Evolutionary conservation across 1,140 invertebrate genomes (phyloP), one percentile per base, ranked within the genome.

Genomic region (Nixonia krombeini): DNA sequence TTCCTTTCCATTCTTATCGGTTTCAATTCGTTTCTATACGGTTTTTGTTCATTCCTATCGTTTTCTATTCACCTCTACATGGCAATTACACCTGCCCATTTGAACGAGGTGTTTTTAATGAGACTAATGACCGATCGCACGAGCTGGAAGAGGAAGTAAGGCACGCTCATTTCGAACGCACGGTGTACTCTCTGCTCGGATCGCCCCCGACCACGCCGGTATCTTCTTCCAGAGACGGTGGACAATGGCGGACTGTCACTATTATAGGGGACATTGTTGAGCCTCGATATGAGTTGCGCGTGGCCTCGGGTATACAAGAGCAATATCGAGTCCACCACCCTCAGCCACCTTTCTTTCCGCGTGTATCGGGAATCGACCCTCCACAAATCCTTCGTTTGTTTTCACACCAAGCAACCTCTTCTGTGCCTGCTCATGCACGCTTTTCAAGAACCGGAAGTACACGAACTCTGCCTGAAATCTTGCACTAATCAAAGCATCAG

Each of bases 241-340:
- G 21, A 63, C 69, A 67, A 71, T 71, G 41, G 50, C 16, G 21
- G 40, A 67, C 62, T 63, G 31, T 71, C 53, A 50, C 40, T 59
- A 67, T 71, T 63, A 56, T 63, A 18, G 47, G 38, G 40, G 45
- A 50, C 57, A 66, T 66, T 71, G 68, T 65, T 5, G 28, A 25
- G 21, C 21, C 18, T 49, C 52, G 52, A 64, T 64, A 64, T 64
- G 52, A 64, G 52, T 56, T 47, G 42, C 44, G 52, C 52, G 52
- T 64, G 51, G 61, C 61, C 61, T 28, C 17, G 52, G 61, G 61
- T 63, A 26, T 64, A 64, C 61, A 64, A 64, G 42, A 56, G 51
- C 61, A 64, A 64, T 63, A 63, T 63, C 45, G 59, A 50, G 16
- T 26, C 29, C 21, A 25, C 7, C 42, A 37, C 21, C 23, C 21